Base-by-base conservation (phyloP, 2,113 vertebrate genomes). In the Colaptes auratus region DNA sequence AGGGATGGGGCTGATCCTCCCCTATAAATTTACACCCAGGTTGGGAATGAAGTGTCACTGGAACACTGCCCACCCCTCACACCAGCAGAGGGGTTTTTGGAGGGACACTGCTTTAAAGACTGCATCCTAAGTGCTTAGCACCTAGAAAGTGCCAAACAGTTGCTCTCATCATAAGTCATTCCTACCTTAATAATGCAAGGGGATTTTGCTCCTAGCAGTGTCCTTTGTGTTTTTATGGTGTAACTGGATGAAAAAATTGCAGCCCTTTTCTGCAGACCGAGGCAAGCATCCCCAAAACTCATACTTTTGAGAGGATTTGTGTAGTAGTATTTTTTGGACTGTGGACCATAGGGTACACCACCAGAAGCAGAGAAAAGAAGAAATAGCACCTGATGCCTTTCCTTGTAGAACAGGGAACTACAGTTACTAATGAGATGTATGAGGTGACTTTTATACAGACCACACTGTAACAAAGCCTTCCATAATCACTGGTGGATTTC, bases 331-430 rank as follows among this genome's bases (percentile, higher is more conserved):
- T 90, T 52, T 90, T 88, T 83, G 3, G n/a, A 71, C 48, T 44
- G 10, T 5, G 64, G 25, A 20, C 53, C 60, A 36, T 15, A 61
- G 35, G 55, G 46, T 64, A 30, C 44, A 30, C 73, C 87, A 85
- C 44, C 16, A 20, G 75, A 74, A 87, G 56, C 30, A 82, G 48
- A 82, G 48, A 86, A 91, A 87, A 65, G 42, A 91, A 95, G 75
- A 96, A 95, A 85, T 79, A 84, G 10, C 87, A 87, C 63, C 66
- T 69, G 55, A 90, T 95, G 80, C 52, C 63, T 89, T 88, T 79
- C 72, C 48, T 71, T 35, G 36, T 58, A 83, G 80, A 88, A 46
- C 60, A 71, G 25, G 8, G 60, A 88, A 74, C 48, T 33, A 88
- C 60, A 52, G 61, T 81, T 94, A 75, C 50, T 95, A 83, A 89